phyloP scores from a whole-genome alignment of 2,113 vertebrate genomes.

The Andinoacara biseriatus region DNA sequence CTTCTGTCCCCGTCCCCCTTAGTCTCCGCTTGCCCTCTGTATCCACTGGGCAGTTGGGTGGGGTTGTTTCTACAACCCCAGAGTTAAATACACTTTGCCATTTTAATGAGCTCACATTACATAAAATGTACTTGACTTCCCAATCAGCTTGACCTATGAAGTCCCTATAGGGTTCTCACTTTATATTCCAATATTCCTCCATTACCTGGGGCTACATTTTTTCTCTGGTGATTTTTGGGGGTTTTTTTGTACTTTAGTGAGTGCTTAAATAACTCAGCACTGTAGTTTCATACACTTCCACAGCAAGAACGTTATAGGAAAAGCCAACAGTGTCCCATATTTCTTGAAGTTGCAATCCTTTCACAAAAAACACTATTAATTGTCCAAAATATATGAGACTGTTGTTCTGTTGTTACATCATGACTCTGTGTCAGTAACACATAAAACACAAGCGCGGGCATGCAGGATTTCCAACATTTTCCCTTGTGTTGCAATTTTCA shows the following conservation, averaged over 20 bases:
- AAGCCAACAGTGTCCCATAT: background rate
- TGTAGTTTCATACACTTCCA: conserved; percentile 6
- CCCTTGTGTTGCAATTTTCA: too few species aligned
- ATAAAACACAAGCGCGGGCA: too few species aligned
- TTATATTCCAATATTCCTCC: conserved; percentile 6
- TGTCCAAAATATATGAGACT: conserved; percentile 5
- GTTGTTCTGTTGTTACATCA: background rate
- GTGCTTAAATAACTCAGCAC: background rate
- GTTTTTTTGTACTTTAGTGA: background rate
- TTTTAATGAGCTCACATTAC: conserved; percentile 40
- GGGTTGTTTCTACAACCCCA: conserved; percentile 4
- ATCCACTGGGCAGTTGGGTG: background rate
- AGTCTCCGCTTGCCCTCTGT: conserved; percentile 5
- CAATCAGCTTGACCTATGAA: conserved; percentile 24
- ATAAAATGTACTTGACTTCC: conserved; percentile 22
- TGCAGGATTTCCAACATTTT: too few species aligned
- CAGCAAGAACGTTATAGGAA: background rate
- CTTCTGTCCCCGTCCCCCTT: background rate
- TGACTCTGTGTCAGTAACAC: too few species aligned
- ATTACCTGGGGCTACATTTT: background rate
- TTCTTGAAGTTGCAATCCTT: background rate
- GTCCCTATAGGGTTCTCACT: conserved; percentile 12
- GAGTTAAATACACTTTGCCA: conserved; percentile 23
- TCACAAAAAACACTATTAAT: background rate
- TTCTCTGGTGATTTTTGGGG: too few species aligned